Conservation (phyloP, 1,140 invertebrate genomes). For the Telenomus remus region DNA sequence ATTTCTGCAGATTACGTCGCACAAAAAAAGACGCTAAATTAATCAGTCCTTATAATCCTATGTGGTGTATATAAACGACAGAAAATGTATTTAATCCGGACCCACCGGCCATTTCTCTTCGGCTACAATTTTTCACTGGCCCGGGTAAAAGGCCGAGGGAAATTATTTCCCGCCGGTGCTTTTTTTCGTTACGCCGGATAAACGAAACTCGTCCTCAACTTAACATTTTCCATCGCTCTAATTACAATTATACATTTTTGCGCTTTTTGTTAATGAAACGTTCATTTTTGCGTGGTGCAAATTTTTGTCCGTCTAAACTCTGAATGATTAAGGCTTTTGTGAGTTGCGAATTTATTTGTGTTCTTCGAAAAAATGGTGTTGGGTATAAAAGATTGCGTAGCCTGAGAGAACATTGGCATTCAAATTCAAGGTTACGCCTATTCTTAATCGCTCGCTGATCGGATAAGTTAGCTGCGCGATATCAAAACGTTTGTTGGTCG, state of each 20-base stretch:
- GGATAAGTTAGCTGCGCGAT: slow-evolving; percentile 43
- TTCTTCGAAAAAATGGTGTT: slow-evolving; percentile 18
- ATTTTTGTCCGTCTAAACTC: too few relatives aligned
- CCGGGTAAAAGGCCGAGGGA: slow-evolving; percentile 6
- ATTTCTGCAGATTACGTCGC: slow-evolving; percentile 49
- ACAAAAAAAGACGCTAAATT: slow-evolving; percentile 43
- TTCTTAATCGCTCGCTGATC: slow-evolving; percentile 51
- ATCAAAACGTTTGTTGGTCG: slow-evolving; percentile 38
- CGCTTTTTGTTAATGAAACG: too few relatives aligned
- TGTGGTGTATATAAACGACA: slow-evolving; percentile 45
- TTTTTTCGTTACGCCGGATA: slow-evolving; percentile 19
- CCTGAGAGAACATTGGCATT: slow-evolving; percentile 33
- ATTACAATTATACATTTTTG: slow-evolving; percentile 13
- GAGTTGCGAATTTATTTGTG: too few relatives aligned
- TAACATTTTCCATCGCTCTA: too few relatives aligned
- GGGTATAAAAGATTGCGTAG: not conserved
- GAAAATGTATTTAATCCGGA: slow-evolving; percentile 51
- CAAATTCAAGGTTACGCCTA: slow-evolving; percentile 49
- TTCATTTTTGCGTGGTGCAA: too few relatives aligned
- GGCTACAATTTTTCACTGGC: slow-evolving; percentile 39
- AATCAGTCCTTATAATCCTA: slow-evolving; percentile 56
- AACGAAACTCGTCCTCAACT: slow-evolving; percentile 21
- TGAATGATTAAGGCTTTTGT: too few relatives aligned
- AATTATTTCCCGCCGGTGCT: slow-evolving; percentile 21
- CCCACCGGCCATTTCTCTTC: slow-evolving; percentile 33